Evolutionary conservation across 1,140 invertebrate genomes (phyloP).

Genomic region (Drosophila malerkotliana): DNA sequence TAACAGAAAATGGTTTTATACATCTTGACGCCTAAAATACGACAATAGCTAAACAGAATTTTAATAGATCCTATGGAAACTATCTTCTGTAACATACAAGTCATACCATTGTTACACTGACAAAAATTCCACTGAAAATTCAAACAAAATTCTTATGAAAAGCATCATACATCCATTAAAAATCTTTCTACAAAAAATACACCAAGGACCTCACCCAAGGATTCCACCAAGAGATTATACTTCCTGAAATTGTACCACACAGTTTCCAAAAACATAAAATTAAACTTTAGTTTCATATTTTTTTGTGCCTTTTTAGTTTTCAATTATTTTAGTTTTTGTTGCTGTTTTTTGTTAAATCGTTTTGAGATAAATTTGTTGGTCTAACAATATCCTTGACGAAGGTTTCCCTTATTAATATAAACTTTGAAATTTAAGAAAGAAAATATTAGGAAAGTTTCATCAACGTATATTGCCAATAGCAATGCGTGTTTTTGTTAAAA

Average conservation of each 20-base stretch:
- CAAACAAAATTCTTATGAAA: neutral
- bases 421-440: conserved; percentile 5
- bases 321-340: conserved; percentile 53
- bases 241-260: conserved; percentile 3
- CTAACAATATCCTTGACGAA: conserved; percentile 75
- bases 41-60: neutral
- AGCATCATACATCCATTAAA: neutral
- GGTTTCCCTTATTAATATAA: conserved; percentile 33
- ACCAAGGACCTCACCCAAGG: neutral
- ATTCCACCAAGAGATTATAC: conserved; percentile 12
- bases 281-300: conserved; percentile 28
- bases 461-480: conserved; percentile 76
- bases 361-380: conserved; percentile 81
- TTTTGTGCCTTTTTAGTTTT: conserved; percentile 61
- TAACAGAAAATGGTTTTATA: no score
- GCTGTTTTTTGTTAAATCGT: conserved; percentile 62
- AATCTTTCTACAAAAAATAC: no score
- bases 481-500: conserved; percentile 70
- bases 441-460: conserved; percentile 59
- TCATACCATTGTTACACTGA: neutral
- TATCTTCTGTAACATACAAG: neutral
- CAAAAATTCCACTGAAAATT: neutral
- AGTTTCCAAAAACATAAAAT: neutral
- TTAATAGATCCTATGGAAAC: neutral
- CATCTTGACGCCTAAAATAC: neutral